Evolutionary conservation across 2,797 vertebrate species (phyloP).

Genomic region (Myotis findleyi): DNA sequence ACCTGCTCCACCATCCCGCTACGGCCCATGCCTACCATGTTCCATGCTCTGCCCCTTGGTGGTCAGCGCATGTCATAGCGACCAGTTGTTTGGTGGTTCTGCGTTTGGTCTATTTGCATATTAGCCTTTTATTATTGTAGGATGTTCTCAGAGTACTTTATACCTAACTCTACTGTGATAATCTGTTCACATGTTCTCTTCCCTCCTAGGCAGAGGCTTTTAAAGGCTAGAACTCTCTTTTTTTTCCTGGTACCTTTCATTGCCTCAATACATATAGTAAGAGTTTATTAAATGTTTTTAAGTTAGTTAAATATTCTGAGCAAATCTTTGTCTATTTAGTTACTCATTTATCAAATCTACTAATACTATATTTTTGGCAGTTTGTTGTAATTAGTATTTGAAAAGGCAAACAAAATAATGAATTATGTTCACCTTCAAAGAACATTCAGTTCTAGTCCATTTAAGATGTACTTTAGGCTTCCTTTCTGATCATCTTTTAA

Average conservation of each 20-base stretch:
- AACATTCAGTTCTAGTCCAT: not conserved
- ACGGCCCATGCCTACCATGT: no score
- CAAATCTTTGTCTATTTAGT: not conserved
- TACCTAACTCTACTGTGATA: not conserved
- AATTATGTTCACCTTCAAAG: not conserved
- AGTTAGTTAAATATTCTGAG: slow-evolving; percentile 31
- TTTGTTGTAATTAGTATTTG: not conserved
- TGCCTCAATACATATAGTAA: not conserved
- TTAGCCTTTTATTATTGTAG: no score
- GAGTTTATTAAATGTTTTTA: slow-evolving; percentile 6
- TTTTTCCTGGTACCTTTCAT: slow-evolving; percentile 29
- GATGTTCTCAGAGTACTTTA: slow-evolving; percentile 28
- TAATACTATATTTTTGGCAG: not conserved
- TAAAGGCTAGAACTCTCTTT: slow-evolving; percentile 38
- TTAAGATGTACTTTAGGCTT: not conserved
- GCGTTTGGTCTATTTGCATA: no score
- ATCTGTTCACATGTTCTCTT: slow-evolving; percentile 16
- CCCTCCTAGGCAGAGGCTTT: not conserved
- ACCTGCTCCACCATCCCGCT: no score
- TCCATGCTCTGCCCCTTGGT: no score
- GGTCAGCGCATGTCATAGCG: no score
- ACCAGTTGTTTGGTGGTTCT: no score
- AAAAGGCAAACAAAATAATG: not conserved
- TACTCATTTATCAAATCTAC: slow-evolving; percentile 10
- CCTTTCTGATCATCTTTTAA: slow-evolving; percentile 7